Evolutionary conservation across 2,888 invertebrate genomes (phyloP).

Genomic region (Drosophila atripex): DNA sequence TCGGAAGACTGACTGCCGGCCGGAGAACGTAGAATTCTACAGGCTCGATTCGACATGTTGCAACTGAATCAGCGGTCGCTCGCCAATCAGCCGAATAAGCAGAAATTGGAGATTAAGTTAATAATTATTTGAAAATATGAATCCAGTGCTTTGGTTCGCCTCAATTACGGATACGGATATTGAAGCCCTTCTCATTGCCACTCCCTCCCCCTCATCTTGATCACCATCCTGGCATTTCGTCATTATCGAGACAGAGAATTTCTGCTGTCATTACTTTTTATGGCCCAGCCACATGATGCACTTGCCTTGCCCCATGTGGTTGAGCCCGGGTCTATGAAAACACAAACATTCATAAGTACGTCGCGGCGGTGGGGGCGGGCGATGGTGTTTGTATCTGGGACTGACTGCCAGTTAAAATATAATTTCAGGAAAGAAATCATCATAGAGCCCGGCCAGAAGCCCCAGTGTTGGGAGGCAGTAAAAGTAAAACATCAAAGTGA

Average conservation of each 20-base stretch:
- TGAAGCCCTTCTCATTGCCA: slow-evolving; percentile 15
- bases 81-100: background rate
- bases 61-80: background rate
- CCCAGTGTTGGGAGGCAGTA: slow-evolving; percentile 35
- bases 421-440: slow-evolving; percentile 66
- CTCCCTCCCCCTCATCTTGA: slow-evolving; percentile 15
- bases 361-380: slow-evolving; percentile 3
- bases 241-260: slow-evolving; percentile 75
- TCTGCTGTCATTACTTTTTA: slow-evolving; percentile 78
- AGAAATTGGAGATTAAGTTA: background rate
- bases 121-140: background rate
- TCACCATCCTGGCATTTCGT: slow-evolving; percentile 51
- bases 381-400: slow-evolving; percentile 9
- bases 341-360: background rate
- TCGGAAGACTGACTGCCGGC: background rate
- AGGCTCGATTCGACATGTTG: background rate
- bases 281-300: slow-evolving; percentile 74
- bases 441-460: slow-evolving; percentile 44
- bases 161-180: slow-evolving; percentile 4
- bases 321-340: slow-evolving; percentile 12
- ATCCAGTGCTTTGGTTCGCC: no score
- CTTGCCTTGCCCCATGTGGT: slow-evolving; percentile 55
- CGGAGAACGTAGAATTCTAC: background rate
- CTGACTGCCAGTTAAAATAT: slow-evolving; percentile 69
- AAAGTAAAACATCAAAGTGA: slow-evolving; percentile 74